Evolutionary conservation across 2,888 invertebrate species (phyloP).

Genomic region (Nymphalis urticae): DNA sequence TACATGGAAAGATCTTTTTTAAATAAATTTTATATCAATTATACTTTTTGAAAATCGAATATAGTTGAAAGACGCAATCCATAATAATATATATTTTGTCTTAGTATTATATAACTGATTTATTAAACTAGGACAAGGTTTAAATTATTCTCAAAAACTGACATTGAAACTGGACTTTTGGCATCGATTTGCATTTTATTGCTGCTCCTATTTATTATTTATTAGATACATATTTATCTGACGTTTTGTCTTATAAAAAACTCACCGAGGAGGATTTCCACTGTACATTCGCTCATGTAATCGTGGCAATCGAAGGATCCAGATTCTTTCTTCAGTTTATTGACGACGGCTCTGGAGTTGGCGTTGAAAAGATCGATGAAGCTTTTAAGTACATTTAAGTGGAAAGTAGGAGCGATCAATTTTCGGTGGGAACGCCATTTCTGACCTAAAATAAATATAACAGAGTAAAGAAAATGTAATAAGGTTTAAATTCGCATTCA

Average conservation of each 20-base stretch:
- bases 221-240: background rate
- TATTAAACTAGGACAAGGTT: slow-evolving; percentile 3
- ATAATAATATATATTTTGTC: no score
- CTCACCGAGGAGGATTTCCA: slow-evolving; percentile 89
- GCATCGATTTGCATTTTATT: background rate
- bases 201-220: slow-evolving; percentile 1
- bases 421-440: slow-evolving; percentile 94
- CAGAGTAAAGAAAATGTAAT: slow-evolving; percentile 15
- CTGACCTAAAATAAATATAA: slow-evolving; percentile 77
- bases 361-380: slow-evolving; percentile 93
- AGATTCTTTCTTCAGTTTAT: slow-evolving; percentile 85
- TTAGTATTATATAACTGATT: background rate
- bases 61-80: no score
- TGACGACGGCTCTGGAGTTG: slow-evolving; percentile 88
- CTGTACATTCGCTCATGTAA: slow-evolving; percentile 92
- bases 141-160: background rate
- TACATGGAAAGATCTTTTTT: background rate
- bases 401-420: slow-evolving; percentile 93
- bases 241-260: slow-evolving; percentile 34
- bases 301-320: slow-evolving; percentile 90
- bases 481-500: slow-evolving; percentile 18
- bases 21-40: no score
- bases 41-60: no score
- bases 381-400: slow-evolving; percentile 91
- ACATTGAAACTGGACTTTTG: background rate